Percentiles rank a stretch among this genome's conserved stretches.
Evolutionary conservation across 2,888 invertebrate genomes (phyloP).

Genomic region (Gastracanthus pulcherrimus): DNA sequence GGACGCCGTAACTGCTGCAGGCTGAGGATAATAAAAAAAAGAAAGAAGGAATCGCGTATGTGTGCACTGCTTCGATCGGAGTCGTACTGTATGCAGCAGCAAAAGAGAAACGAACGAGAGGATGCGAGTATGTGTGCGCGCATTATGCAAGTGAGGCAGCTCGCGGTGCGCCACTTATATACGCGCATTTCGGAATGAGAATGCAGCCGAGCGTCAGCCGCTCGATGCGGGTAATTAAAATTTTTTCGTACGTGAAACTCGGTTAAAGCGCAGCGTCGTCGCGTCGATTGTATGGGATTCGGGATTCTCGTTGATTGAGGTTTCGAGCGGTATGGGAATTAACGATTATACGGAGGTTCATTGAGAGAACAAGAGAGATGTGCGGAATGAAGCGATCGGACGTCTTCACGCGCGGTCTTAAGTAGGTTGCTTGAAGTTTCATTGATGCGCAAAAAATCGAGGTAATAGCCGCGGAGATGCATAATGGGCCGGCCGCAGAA

Average conservation of each 20-base stretch:
- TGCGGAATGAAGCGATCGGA: neutral
- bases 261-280: neutral
- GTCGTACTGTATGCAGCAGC: too few species aligned
- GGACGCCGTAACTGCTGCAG: too few species aligned
- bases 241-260: neutral
- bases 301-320: too few species aligned
- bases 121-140: neutral
- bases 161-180: conserved; percentile 17
- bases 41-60: neutral
- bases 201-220: too few species aligned
- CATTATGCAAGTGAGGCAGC: conserved; percentile 14
- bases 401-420: too few species aligned
- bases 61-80: too few species aligned
- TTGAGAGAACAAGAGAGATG: neutral
- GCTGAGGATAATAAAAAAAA: too few species aligned
- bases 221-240: neutral
- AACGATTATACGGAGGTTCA: neutral
- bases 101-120: neutral
- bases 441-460: too few species aligned
- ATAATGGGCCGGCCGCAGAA: neutral
- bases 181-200: too few species aligned
- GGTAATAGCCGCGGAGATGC: neutral
- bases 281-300: too few species aligned
- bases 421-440: too few species aligned
- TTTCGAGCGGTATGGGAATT: too few species aligned